Evolutionary conservation across 2,797 vertebrate species (phyloP).

Genomic region (Kryptolebias ocellatus): DNA sequence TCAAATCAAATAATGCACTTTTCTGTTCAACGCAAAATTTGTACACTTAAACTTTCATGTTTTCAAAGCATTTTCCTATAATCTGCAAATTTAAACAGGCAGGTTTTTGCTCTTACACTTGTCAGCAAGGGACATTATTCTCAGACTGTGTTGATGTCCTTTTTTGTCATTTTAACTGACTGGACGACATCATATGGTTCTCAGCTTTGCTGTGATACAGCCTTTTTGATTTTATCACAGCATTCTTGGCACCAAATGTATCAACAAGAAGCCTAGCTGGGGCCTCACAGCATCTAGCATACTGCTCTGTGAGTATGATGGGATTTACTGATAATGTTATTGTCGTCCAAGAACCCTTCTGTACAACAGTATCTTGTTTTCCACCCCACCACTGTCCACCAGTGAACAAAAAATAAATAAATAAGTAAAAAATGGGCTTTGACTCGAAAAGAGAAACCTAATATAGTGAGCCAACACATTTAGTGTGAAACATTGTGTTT

Average conservation of each 20-base stretch:
- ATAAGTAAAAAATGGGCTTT: constrained; percentile 35
- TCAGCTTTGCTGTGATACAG: constrained; percentile 48
- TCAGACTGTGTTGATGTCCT: constrained; percentile 48
- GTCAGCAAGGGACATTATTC: constrained; percentile 33
- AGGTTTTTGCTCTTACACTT: constrained; percentile 21
- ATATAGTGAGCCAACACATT: constrained; percentile 66
- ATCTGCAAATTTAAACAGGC: not conserved
- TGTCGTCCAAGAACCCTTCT: constrained; percentile 63
- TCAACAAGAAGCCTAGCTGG: constrained; percentile 37
- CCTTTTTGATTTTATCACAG: constrained; percentile 64
- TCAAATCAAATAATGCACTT: too few relatives aligned
- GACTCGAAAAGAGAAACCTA: constrained; percentile 61
- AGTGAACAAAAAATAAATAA: constrained; percentile 38
- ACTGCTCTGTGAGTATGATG: constrained; percentile 61
- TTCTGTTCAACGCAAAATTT: too few relatives aligned
- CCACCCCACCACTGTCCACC: constrained; percentile 30
- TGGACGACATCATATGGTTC: constrained; percentile 61
- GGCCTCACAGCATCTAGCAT: constrained; percentile 50
- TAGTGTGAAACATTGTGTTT: constrained; percentile 77
- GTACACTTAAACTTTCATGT: not conserved
- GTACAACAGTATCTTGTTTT: constrained; percentile 25
- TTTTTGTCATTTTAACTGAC: constrained; percentile 58
- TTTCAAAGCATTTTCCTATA: constrained; percentile 9
- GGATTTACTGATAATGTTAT: constrained; percentile 78
- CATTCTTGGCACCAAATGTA: constrained; percentile 56